Percentiles rank a stretch among this genome's conserved stretches.
phyloP scores from a whole-genome alignment of 35 echinoderm and acorn worm genomes.

The Ophiothrix spiculata region DNA sequence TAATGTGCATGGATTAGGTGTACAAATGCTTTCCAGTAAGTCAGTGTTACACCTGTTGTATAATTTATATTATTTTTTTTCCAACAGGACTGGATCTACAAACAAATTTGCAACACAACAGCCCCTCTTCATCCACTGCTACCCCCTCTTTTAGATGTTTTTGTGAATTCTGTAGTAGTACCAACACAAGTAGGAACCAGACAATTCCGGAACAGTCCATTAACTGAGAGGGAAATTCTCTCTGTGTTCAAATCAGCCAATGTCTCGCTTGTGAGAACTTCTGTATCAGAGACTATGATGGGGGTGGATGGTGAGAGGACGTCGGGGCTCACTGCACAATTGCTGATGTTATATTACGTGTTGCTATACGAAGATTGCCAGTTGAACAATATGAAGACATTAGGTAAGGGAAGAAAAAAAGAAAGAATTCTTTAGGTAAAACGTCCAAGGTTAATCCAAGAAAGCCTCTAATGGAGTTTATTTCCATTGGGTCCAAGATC shows the following conservation, averaged over 20 bases:
- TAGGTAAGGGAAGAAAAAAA: too few relatives aligned
- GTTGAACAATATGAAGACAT: conserved; percentile 81
- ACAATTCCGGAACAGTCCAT: conserved; percentile 59
- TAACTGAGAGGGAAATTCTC: conserved; percentile 88
- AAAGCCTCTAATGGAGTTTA: too few relatives aligned
- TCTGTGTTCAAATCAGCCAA: conserved; percentile 74
- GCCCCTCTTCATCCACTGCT: conserved; percentile 86
- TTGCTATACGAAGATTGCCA: conserved; percentile 95
- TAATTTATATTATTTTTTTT: too few relatives aligned
- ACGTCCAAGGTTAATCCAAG: too few relatives aligned
- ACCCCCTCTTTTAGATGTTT: conserved; percentile 89
- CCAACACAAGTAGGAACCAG: conserved; percentile 71
- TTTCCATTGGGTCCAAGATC: too few relatives aligned
- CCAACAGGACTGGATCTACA: conserved; percentile 94
- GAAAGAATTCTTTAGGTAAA: too few relatives aligned
- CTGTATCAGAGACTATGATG: conserved; percentile 10
- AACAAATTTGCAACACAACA: conserved; percentile 78
- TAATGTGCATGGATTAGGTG: too few relatives aligned
- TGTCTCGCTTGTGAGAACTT: conserved; percentile 35
- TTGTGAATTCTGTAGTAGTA: conserved; percentile 73
- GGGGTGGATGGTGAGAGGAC: conserved; percentile 28
- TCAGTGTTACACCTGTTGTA: too few relatives aligned
- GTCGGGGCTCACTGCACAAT: conserved; percentile 63
- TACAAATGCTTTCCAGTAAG: too few relatives aligned
- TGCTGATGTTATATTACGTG: conserved; percentile 93